phyloP scores from a whole-genome alignment of 92 coral and sea anemone species.

The Palythoa caribaeorum region DNA sequence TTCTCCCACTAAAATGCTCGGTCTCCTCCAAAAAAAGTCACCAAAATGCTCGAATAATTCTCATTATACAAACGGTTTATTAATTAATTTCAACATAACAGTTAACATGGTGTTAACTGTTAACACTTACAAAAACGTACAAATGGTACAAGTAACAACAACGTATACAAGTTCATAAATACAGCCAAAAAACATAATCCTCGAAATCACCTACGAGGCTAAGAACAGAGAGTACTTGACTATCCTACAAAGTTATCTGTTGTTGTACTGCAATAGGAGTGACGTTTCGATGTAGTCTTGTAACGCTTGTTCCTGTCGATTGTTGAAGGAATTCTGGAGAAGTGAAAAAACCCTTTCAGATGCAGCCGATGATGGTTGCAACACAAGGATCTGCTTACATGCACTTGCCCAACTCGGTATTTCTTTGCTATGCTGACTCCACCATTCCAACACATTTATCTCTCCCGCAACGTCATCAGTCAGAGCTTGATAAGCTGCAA shows the following conservation, averaged over 20 bases:
- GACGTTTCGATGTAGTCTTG: not conserved
- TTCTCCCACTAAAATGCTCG: not conserved
- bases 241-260: not conserved
- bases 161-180: constrained; percentile 18
- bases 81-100: not conserved
- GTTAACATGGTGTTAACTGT: not conserved
- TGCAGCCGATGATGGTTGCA: constrained; percentile 71
- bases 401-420: constrained; percentile 37
- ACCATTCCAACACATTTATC: constrained; percentile 39
- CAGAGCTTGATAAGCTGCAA: constrained; percentile 41
- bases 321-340: constrained; percentile 55
- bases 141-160: not conserved
- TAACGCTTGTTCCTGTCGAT: not conserved
- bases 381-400: constrained; percentile 41
- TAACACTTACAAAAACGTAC: not conserved
- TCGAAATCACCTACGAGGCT: not conserved
- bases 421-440: constrained; percentile 33
- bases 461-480: constrained; percentile 22
- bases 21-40: not conserved
- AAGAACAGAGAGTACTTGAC: constrained; percentile 7
- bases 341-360: constrained; percentile 62
- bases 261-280: not conserved
- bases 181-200: constrained; percentile 5
- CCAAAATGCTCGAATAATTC: not conserved
- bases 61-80: not conserved